These are phyloP conservation scores for Thunnus thynnus DNA, from an alignment of 2,113 vertebrate species.

Conservation along the genomic window DNA sequence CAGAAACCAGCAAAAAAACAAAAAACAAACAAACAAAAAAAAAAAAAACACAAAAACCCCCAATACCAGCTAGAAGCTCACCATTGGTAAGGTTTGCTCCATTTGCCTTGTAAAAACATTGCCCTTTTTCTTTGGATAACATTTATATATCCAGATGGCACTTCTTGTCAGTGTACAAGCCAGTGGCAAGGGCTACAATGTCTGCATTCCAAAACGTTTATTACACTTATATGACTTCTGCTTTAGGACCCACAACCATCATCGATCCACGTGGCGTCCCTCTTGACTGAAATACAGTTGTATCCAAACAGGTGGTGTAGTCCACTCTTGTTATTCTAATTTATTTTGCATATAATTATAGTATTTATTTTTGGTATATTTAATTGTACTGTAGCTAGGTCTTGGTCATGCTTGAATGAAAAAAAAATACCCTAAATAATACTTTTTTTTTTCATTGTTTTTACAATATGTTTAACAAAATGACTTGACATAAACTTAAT, in stretches of 20 bases:
- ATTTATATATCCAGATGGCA: conserved; percentile 48
- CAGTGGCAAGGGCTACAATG: conserved; percentile 69
- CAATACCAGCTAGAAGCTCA: conserved; percentile 77
- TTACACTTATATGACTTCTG: conserved; percentile 48
- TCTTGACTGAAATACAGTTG: conserved; percentile 43
- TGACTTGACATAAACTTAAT: conserved; percentile 38
- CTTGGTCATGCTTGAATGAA: conserved; percentile 67
- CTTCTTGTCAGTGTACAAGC: conserved; percentile 70
- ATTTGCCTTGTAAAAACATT: conserved; percentile 75
- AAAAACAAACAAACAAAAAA: neutral
- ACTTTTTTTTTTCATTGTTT: neutral
- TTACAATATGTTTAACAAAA: conserved; percentile 43
- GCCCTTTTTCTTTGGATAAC: conserved; percentile 57
- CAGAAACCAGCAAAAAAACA: conserved; percentile 76
- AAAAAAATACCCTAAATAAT: conserved; percentile 18
- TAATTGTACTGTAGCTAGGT: conserved; percentile 72
- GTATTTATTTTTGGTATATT: conserved; percentile 83
- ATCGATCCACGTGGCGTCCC: conserved; percentile 47
- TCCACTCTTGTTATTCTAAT: conserved; percentile 68
- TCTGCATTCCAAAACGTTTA: conserved; percentile 80
- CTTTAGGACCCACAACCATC: conserved; percentile 66
- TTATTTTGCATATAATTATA: conserved; percentile 80
- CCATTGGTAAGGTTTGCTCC: conserved; percentile 66
- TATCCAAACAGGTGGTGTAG: conserved; percentile 61
- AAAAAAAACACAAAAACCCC: conserved; percentile 13